Evolutionary conservation across 2,113 vertebrate genomes (phyloP).

Genomic region (Cebidichthys violaceus): DNA sequence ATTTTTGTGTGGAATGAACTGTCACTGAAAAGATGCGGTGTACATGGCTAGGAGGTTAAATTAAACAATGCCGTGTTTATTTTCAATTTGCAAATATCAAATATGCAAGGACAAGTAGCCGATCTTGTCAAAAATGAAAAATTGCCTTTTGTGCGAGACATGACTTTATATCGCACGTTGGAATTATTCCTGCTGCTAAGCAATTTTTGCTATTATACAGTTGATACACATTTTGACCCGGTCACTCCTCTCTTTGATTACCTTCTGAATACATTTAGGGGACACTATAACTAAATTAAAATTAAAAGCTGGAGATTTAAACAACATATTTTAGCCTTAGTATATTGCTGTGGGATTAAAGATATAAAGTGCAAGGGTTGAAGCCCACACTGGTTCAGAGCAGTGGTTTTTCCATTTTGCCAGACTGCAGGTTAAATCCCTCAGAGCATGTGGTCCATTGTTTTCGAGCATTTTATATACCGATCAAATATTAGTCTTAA

Average conservation of each 20-base stretch:
- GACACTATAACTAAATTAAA: background rate
- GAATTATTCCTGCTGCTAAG: background rate
- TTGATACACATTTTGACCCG: too few relatives aligned
- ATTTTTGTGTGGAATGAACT: background rate
- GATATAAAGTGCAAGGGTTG: background rate
- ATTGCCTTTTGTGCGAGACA: background rate
- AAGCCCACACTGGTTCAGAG: background rate
- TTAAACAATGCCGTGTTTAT: background rate
- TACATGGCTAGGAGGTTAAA: background rate
- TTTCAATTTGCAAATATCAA: slow-evolving; percentile 2
- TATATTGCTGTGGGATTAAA: background rate
- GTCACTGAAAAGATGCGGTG: background rate
- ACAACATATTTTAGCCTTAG: background rate
- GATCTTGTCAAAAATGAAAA: background rate
- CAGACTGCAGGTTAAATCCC: background rate
- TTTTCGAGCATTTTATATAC: background rate
- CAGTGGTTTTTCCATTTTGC: background rate
- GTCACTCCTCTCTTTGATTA: background rate
- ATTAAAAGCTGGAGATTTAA: background rate
- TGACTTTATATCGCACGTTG: background rate
- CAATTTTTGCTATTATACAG: background rate
- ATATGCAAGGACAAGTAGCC: background rate
- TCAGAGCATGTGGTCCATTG: background rate
- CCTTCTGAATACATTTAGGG: background rate
- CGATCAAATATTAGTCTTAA: background rate